Percentiles rank a stretch among this genome's conserved stretches.
Evolutionary conservation across 2,797 vertebrate genomes (phyloP).

Genomic region (Coendou prehensilis): DNA sequence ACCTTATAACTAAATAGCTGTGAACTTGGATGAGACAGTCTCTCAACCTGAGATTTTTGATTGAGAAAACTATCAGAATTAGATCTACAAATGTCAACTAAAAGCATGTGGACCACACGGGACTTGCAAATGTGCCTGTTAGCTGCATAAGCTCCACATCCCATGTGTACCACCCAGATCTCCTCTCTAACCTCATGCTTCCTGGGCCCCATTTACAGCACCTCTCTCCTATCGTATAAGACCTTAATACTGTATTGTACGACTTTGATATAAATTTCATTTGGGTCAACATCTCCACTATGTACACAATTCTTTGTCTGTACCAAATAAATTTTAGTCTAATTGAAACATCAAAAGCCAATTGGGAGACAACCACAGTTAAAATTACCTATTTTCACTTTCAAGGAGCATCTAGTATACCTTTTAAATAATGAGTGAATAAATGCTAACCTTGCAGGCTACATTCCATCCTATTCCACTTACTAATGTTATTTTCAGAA

Average conservation of each 20-base stretch:
- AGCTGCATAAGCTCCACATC: no score
- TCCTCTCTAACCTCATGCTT: neutral
- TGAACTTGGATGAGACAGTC: neutral
- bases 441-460: slow-evolving; percentile 74
- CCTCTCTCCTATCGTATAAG: neutral
- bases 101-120: neutral
- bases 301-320: neutral
- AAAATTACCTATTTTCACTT: slow-evolving; percentile 38
- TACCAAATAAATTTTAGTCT: slow-evolving; percentile 43
- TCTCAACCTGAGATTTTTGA: neutral
- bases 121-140: neutral
- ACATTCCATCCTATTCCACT: slow-evolving; percentile 80
- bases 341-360: slow-evolving; percentile 58
- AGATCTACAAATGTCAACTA: neutral
- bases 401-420: neutral
- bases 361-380: slow-evolving; percentile 3
- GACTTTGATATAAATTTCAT: neutral
- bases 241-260: neutral
- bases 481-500: slow-evolving; percentile 82
- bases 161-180: neutral
- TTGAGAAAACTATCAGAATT: neutral
- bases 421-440: slow-evolving; percentile 71
- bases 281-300: neutral
- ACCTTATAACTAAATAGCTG: neutral
- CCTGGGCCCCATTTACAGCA: neutral